These are phyloP conservation scores for Astatotilapia flaviijosephi DNA, from an alignment of 2,113 vertebrate species.

Conservation along the genomic window DNA sequence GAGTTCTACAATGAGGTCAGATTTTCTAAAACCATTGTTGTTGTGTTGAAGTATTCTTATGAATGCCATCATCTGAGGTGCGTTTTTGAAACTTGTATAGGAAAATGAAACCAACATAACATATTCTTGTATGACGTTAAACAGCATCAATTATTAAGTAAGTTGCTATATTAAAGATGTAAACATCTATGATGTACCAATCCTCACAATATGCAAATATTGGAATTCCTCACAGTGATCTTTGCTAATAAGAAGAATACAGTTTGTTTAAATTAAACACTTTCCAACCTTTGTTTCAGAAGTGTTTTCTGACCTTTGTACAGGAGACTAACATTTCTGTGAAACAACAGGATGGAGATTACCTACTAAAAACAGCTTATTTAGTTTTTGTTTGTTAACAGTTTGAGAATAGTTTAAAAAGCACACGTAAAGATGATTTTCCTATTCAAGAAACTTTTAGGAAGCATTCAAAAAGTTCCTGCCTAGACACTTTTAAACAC, in stretches of 20 bases:
- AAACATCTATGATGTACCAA: neutral
- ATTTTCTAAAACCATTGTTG: neutral
- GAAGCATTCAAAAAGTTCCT: neutral
- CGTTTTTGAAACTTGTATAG: neutral
- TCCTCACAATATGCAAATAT: neutral
- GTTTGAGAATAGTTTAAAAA: neutral
- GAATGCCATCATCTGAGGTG: neutral
- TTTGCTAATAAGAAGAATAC: neutral
- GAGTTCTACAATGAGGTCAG: neutral
- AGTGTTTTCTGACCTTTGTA: neutral
- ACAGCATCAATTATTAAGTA: neutral
- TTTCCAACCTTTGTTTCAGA: neutral
- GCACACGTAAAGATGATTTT: neutral
- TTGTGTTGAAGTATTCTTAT: neutral
- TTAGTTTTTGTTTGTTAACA: neutral
- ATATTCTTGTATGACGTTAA: neutral
- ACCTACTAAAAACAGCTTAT: neutral
- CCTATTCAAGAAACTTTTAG: neutral
- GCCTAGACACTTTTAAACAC: neutral
- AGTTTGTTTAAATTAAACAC: neutral
- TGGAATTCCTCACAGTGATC: neutral
- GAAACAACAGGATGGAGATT: neutral
- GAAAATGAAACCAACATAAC: neutral
- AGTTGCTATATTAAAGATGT: neutral
- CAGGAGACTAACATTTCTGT: neutral